Evolutionary conservation across 1,140 invertebrate species (phyloP), one percentile per base, ranked within the genome.

Genomic region (Drosophila nigrodunni): DNA sequence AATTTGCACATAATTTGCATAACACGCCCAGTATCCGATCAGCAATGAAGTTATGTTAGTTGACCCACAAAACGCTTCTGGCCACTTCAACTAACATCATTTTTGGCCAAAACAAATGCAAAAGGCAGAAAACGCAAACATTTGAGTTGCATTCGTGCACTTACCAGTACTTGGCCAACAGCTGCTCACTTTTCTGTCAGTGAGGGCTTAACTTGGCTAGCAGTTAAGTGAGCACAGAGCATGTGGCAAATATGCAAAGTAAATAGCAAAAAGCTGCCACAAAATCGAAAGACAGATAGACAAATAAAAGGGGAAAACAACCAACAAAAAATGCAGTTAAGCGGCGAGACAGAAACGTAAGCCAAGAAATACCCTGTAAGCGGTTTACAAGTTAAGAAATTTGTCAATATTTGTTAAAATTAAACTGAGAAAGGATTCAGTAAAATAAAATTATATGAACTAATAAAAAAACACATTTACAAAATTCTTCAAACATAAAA

Each of bases 171-270:
- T 21, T 54, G 65, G 37, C 18, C 37, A 68, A 49, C 67, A 50
- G 72, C 70, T 73, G 70, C 46, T 72, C 66, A 69, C 37, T 35
- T 54, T 44, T 39, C 41, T 55, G 50, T 25, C 25, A 50, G 54
- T n/a, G 21, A 66, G 58, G 66, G 65, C 65, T 55, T 35, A 62
- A 62, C 72, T 25, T 54, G 30, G 54, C 46, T 54, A 30, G 50
- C 46, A 37, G 35, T 71, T 37, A 68, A 74, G 65, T 71, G 73
- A n/a, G 15, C 49, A 9, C 47, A 30, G 61, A 68, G 66, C 25
- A 49, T 55, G 66, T 62, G 58, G 54, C 73, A 75, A 75, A 75
- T 75, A 75, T 75, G 73, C 73, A 75, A 70, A 75, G 67, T 46
- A 75, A 75, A 75, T 75, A 65, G 52, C 67, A 46, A 69, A 67